phyloP scores from a whole-genome alignment of 2,797 vertebrate genomes.

The Streptopelia turtur region DNA sequence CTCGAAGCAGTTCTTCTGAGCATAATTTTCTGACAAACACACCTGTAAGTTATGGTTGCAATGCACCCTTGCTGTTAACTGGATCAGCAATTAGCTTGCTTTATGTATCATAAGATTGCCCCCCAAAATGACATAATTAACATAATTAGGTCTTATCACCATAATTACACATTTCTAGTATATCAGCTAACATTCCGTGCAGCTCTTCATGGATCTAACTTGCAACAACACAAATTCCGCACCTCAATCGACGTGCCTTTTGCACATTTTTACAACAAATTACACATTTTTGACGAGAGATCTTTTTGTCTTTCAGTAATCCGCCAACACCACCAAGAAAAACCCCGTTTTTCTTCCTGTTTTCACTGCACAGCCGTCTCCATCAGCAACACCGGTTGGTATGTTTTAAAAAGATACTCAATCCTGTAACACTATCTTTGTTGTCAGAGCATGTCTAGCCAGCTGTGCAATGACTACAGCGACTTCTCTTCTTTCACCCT shows the following conservation, averaged over 20 bases:
- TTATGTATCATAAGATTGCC: slow-evolving; percentile 41
- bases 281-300: neutral
- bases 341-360: neutral
- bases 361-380: neutral
- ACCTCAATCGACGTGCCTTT: neutral
- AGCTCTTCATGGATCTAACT: neutral
- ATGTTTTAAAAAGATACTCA: slow-evolving; percentile 61
- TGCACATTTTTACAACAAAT: neutral
- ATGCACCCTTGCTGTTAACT: slow-evolving; percentile 2
- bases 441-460: slow-evolving; percentile 59
- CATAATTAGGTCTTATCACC: slow-evolving; percentile 41
- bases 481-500: slow-evolving; percentile 53
- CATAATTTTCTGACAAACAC: slow-evolving; percentile 20
- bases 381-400: neutral
- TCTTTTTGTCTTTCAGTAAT: neutral
- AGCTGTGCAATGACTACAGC: slow-evolving; percentile 40
- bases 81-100: slow-evolving; percentile 42
- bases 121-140: slow-evolving; percentile 29
- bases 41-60: slow-evolving; percentile 37
- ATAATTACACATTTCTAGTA: neutral
- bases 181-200: neutral
- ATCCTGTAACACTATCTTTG: slow-evolving; percentile 70
- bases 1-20: slow-evolving; percentile 25
- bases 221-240: neutral
- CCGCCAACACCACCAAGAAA: neutral